Percentiles rank a stretch among this genome's conserved stretches.
Evolutionary conservation across 2,888 invertebrate genomes (phyloP).

Genomic region (Crepidodera aurea): DNA sequence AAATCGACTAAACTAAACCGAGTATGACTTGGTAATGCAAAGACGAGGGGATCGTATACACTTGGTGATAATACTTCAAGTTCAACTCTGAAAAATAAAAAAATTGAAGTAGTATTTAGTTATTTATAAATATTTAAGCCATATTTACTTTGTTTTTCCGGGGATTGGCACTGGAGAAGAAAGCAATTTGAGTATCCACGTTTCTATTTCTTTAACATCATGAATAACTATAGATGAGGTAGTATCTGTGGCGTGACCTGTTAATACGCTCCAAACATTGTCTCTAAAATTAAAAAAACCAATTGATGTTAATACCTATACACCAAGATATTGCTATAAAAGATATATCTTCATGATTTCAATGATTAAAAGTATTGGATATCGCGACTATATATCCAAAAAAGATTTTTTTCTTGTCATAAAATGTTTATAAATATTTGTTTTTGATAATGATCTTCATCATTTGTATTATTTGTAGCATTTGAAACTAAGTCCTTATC

Average conservation of each 20-base stretch:
- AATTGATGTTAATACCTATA: too few relatives aligned
- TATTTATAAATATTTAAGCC: too few relatives aligned
- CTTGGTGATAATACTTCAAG: constrained; percentile 85
- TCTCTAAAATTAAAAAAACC: constrained; percentile 71
- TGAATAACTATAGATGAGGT: constrained; percentile 90
- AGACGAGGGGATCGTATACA: constrained; percentile 84
- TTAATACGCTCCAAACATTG: constrained; percentile 95
- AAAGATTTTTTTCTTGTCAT: too few relatives aligned
- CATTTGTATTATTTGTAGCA: too few relatives aligned
- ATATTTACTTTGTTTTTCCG: constrained; percentile 85
- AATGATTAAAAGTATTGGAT: too few relatives aligned
- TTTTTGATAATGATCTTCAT: too few relatives aligned
- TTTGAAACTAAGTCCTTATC: too few relatives aligned
- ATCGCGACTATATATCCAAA: too few relatives aligned
- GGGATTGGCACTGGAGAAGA: constrained; percentile 99
- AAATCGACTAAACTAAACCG: constrained; percentile 97
- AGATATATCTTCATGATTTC: too few relatives aligned
- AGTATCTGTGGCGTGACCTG: constrained; percentile 81
- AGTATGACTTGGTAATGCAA: constrained; percentile 97
- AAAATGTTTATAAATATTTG: too few relatives aligned
- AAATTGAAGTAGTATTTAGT: too few relatives aligned
- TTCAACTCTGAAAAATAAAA: constrained; percentile 56
- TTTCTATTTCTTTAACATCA: constrained; percentile 97
- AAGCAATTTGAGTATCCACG: constrained; percentile 95
- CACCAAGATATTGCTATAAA: too few relatives aligned